Evolutionary conservation across 2,113 vertebrate genomes (phyloP).

Genomic region (Antennarius striatus): DNA sequence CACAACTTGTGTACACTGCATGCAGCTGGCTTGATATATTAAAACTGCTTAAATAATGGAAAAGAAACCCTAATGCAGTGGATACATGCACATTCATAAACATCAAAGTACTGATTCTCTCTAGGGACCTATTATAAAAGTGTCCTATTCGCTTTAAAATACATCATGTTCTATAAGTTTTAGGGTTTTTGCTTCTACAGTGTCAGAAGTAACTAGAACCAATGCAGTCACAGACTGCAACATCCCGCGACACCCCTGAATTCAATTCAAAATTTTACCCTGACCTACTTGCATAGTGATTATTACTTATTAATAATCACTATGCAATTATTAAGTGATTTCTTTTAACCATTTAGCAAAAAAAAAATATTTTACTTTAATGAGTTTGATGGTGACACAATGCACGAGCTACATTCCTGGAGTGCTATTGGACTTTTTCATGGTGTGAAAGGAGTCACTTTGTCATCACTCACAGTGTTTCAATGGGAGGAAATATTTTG

Average conservation of each 20-base stretch:
- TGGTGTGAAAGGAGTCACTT: not conserved
- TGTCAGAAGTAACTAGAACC: too few relatives aligned
- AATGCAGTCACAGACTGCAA: too few relatives aligned
- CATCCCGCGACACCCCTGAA: too few relatives aligned
- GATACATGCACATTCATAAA: slow-evolving; percentile 2
- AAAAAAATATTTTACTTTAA: too few relatives aligned
- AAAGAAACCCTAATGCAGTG: not conserved
- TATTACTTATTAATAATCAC: too few relatives aligned
- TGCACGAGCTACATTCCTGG: too few relatives aligned
- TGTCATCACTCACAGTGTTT: not conserved
- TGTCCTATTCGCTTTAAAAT: not conserved
- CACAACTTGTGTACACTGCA: not conserved
- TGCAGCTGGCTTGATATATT: slow-evolving; percentile 3
- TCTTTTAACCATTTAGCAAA: too few relatives aligned
- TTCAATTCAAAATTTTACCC: too few relatives aligned
- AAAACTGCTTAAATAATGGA: slow-evolving; percentile 32
- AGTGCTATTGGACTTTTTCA: too few relatives aligned
- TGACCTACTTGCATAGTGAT: too few relatives aligned
- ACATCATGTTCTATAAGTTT: not conserved
- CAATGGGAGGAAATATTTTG: not conserved
- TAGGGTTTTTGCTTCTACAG: not conserved
- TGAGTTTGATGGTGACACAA: too few relatives aligned
- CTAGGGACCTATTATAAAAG: not conserved
- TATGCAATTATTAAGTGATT: too few relatives aligned
- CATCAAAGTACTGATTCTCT: not conserved